Evolutionary conservation across 2,113 vertebrate genomes (phyloP).

Genomic region (Mystacornis crossleyi): DNA sequence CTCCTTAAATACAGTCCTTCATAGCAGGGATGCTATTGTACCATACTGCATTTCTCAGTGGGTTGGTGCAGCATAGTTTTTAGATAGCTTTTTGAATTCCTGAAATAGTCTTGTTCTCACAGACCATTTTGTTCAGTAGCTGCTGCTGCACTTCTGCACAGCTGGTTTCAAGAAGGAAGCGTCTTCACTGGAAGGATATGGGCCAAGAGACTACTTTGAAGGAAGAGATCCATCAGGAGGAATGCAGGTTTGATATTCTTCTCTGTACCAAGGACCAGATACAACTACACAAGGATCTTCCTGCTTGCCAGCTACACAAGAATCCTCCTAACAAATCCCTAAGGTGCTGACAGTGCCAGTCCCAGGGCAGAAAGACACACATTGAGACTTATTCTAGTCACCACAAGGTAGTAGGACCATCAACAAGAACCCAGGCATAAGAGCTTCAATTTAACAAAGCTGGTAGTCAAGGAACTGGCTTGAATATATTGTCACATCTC

Average conservation of each 20-base stretch:
- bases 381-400: background rate
- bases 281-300: background rate
- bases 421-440: background rate
- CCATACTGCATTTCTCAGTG: background rate
- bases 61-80: background rate
- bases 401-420: background rate
- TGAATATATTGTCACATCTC: background rate
- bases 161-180: background rate
- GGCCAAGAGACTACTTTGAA: background rate
- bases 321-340: background rate
- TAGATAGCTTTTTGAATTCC: background rate
- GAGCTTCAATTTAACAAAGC: background rate
- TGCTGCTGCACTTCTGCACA: background rate
- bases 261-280: background rate
- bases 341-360: background rate
- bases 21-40: fast-evolving
- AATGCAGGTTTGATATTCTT: background rate
- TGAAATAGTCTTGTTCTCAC: background rate
- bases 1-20: background rate
- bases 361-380: background rate
- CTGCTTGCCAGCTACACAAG: background rate
- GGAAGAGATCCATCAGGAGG: background rate
- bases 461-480: background rate
- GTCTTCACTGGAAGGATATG: background rate
- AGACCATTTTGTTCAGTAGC: background rate